These are phyloP conservation scores for Carposina sasakii DNA, from an alignment of 1,140 invertebrate species.

Conservation along the genomic window DNA sequence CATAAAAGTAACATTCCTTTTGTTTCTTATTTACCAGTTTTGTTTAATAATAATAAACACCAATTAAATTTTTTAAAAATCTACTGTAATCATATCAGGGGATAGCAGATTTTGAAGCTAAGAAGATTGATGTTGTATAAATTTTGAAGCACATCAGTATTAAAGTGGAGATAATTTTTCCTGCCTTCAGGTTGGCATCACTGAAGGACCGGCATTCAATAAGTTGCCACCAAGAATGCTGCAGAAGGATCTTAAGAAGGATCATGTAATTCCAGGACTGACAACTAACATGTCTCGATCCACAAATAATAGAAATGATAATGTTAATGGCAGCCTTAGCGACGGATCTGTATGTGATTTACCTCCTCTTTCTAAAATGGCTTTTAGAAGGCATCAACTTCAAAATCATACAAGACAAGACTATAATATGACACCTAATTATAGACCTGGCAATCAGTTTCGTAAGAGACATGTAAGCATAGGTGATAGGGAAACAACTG, in stretches of 20 bases:
- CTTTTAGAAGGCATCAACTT: slow-evolving; percentile 41
- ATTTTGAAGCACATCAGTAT: slow-evolving; percentile 65
- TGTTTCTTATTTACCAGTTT: no score
- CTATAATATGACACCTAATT: slow-evolving; percentile 27
- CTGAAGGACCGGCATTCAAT: slow-evolving; percentile 67
- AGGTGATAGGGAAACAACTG: slow-evolving; percentile 50
- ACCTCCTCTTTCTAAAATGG: slow-evolving; percentile 37
- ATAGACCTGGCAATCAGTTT: slow-evolving; percentile 32
- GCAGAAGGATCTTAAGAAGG: slow-evolving; percentile 52
- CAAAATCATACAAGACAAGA: slow-evolving; percentile 39
- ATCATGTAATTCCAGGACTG: slow-evolving; percentile 42
- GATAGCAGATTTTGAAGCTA: slow-evolving; percentile 60
- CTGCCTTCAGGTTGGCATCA: slow-evolving; percentile 72
- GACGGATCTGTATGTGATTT: slow-evolving; percentile 58
- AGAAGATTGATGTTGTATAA: slow-evolving; percentile 63
- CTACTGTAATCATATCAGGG: no score
- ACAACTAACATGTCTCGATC: no score
- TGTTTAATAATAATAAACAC: slow-evolving; percentile 5
- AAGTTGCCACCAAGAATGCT: slow-evolving; percentile 61
- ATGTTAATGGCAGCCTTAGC: slow-evolving; percentile 50
- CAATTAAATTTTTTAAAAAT: slow-evolving; percentile 25
- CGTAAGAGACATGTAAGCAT: slow-evolving; percentile 46
- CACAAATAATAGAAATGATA: slow-evolving; percentile 39
- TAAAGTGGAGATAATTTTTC: slow-evolving; percentile 73
- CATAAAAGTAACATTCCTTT: no score